Conservation (phyloP, 2,113 vertebrate species). For the Sitta europaea region DNA sequence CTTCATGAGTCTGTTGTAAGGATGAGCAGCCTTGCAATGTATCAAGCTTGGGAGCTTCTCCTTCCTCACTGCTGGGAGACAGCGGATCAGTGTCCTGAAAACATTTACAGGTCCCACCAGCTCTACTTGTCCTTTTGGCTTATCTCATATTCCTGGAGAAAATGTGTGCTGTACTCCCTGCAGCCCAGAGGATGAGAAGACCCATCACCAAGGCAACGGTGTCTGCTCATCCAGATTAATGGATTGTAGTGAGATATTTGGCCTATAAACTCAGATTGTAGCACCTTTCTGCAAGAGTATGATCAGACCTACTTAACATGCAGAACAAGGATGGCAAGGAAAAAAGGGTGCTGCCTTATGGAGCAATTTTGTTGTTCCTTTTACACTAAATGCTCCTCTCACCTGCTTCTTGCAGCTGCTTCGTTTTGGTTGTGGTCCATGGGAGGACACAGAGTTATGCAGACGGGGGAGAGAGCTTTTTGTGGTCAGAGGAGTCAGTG, state of each 20-base stretch:
- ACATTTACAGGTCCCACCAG: neutral
- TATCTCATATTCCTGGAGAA: neutral
- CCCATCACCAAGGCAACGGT: conserved; percentile 42
- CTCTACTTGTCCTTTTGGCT: neutral
- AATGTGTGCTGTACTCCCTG: neutral
- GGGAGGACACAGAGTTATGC: neutral
- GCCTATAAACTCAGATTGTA: neutral
- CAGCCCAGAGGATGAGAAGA: neutral
- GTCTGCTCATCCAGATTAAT: neutral
- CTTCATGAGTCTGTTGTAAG: neutral
- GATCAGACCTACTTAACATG: neutral
- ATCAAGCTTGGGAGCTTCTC: neutral
- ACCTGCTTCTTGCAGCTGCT: conserved; percentile 6
- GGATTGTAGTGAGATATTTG: neutral
- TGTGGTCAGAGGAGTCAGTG: neutral
- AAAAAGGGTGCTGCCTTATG: neutral
- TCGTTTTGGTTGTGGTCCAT: neutral
- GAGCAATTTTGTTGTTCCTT: neutral
- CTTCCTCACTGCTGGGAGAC: neutral
- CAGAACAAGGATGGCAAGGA: neutral
- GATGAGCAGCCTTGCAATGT: neutral
- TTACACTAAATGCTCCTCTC: neutral
- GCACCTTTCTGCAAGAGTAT: neutral
- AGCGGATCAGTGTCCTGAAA: neutral
- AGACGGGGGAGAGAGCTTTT: neutral